Conservation (phyloP, 2,113 vertebrate genomes). For the Trachemys scripta region DNA sequence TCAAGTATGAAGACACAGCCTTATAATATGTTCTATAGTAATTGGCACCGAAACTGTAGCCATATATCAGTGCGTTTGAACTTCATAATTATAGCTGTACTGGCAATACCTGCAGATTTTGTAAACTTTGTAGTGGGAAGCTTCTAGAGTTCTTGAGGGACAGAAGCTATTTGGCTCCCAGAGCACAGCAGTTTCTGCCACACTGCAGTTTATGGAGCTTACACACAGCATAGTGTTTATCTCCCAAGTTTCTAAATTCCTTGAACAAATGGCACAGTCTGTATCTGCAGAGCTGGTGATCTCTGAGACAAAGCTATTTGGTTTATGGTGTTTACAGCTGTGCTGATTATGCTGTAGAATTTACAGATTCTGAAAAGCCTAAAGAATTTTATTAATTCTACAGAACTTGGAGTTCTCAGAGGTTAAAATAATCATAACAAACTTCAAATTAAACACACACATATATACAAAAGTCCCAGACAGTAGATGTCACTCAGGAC, state of each 20-base stretch:
- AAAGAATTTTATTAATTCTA: background rate
- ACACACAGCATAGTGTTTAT: background rate
- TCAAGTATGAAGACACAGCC: background rate
- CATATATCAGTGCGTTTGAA: background rate
- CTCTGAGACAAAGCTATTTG: background rate
- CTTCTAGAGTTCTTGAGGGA: background rate
- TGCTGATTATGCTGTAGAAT: background rate
- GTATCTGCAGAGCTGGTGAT: background rate
- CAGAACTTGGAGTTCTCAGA: accelerated
- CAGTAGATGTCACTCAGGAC: background rate
- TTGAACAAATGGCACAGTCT: background rate
- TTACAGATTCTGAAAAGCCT: background rate
- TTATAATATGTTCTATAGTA: background rate
- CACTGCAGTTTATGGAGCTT: background rate
- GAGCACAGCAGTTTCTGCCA: background rate
- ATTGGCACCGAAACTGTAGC: background rate
- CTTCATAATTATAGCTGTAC: background rate
- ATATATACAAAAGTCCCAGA: background rate
- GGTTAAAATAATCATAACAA: accelerated
- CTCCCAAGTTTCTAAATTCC: background rate
- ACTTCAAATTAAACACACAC: background rate
- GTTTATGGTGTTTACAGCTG: background rate
- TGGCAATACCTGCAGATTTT: background rate
- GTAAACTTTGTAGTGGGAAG: background rate
- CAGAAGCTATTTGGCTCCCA: background rate